Percentiles rank a stretch among this genome's conserved stretches.
phyloP scores from a whole-genome alignment of 2,113 vertebrate species.

The Alligator sinensis region DNA sequence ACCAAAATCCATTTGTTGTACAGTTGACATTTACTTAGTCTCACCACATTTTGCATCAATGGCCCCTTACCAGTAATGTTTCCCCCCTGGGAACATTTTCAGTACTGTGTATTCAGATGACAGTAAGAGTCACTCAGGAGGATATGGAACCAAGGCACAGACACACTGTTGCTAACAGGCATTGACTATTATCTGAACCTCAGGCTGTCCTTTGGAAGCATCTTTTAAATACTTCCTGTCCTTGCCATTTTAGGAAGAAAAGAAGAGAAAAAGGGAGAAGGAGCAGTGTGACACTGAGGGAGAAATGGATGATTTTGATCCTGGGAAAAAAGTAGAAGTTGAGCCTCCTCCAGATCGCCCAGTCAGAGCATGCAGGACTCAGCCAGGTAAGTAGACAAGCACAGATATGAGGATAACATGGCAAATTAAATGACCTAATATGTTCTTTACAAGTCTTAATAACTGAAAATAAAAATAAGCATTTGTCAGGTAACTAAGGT shows the following conservation, averaged over 20 bases:
- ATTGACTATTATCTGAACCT: not conserved
- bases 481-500: not conserved
- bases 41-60: too few species aligned
- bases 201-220: not conserved
- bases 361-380: slow-evolving; percentile 91
- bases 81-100: too few species aligned
- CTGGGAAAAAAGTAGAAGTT: slow-evolving; percentile 87
- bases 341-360: slow-evolving; percentile 92
- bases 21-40: too few species aligned
- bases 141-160: too few species aligned
- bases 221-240: not conserved
- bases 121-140: too few species aligned
- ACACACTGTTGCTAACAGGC: not conserved
- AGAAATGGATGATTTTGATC: slow-evolving; percentile 91
- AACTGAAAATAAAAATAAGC: not conserved
- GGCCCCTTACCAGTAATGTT: too few species aligned
- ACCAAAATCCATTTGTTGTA: too few species aligned
- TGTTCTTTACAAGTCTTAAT: not conserved
- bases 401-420: not conserved
- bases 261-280: slow-evolving; percentile 92
- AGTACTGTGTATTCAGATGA: too few species aligned
- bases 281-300: slow-evolving; percentile 91
- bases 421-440: not conserved
- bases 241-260: slow-evolving; percentile 85
- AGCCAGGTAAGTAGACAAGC: slow-evolving; percentile 82